Evolutionary conservation across 2,113 vertebrate genomes (phyloP), one percentile per base, ranked within the genome.

Genomic region (Phasianus colchicus): DNA sequence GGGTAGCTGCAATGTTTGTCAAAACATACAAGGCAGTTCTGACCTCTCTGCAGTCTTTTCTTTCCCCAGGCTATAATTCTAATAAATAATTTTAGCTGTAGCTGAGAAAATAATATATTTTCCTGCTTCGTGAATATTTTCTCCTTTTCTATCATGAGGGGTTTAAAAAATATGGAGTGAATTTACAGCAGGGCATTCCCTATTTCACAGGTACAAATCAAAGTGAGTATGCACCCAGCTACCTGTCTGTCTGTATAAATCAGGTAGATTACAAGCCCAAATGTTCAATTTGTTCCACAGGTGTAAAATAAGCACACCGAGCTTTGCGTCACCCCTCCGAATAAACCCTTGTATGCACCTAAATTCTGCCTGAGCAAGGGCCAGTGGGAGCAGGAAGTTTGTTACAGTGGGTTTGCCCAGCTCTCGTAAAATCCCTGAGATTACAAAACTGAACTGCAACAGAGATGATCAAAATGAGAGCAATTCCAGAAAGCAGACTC

Each of bases 161-260:
- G 30, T 64, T 82, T 70, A 84, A 54, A 89, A 86, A 92, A 38
- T 18, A 82, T n/a, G 65, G 36, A 79, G n/a, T 74, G 78, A 74
- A 81, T 92, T 92, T 80, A 80, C 22, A 7, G 74, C 67, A 57
- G 38, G 52, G 29, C 67, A 55, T 69, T 93, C 47, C 34, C 42
- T 50, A 22, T 81, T 91, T 91, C 72, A 77, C 36, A 27, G 57
- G 45, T 88, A 74, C 80, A 90, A 92, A 95, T 83, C 76, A 88
- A 58, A 88, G 40, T 52, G 50, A 72, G 27, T 38, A 15, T 55
- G 6, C 9, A 20, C 48, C 64, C 72, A 52, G 43, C n/a, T 79
- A 64, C 69, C 79, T 66, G 66, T 16, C 34, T 67, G 60, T 45
- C 36, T 78, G 36, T 45, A 6, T 70, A 77, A 74, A 89, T 83